Percentiles rank a stretch among this genome's conserved stretches.
Evolutionary conservation across 2,888 invertebrate genomes (phyloP).

Genomic region (Coecobrya sp.): DNA sequence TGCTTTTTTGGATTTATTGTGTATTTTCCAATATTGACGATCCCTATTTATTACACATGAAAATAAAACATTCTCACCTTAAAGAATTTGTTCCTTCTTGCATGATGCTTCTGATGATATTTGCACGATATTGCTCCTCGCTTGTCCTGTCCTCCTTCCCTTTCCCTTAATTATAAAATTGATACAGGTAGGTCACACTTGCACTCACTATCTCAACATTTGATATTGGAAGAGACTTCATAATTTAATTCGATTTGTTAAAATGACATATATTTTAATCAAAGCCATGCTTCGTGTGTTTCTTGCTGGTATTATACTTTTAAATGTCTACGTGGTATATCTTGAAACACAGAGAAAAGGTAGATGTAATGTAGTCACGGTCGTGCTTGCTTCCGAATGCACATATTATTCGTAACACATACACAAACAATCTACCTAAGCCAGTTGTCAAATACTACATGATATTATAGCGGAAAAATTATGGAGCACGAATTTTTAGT

Average conservation of each 20-base stretch:
- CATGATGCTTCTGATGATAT: constrained; percentile 63
- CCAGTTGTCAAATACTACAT: too few relatives aligned
- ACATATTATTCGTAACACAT: too few relatives aligned
- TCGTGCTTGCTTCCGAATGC: too few relatives aligned
- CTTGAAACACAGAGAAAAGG: too few relatives aligned
- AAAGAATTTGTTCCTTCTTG: constrained; percentile 81
- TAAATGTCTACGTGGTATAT: too few relatives aligned
- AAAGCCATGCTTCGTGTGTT: constrained; percentile 3
- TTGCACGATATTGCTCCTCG: background rate
- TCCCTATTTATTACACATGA: background rate
- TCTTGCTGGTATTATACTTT: too few relatives aligned
- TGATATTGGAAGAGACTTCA: background rate
- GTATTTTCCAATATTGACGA: background rate
- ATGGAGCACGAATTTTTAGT: too few relatives aligned
- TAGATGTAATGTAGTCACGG: too few relatives aligned
- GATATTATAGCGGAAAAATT: too few relatives aligned
- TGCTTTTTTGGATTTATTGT: background rate
- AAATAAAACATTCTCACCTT: constrained; percentile 53
- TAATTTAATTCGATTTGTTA: constrained; percentile 38
- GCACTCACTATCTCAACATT: background rate
- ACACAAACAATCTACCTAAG: too few relatives aligned
- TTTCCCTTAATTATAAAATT: background rate
- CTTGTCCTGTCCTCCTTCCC: background rate
- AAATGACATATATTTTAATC: constrained; percentile 38
- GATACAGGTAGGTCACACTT: constrained; percentile 27